These are phyloP conservation scores for Saguinus midas DNA, from an alignment of 2,113 vertebrate genomes.

Conservation along the genomic window DNA sequence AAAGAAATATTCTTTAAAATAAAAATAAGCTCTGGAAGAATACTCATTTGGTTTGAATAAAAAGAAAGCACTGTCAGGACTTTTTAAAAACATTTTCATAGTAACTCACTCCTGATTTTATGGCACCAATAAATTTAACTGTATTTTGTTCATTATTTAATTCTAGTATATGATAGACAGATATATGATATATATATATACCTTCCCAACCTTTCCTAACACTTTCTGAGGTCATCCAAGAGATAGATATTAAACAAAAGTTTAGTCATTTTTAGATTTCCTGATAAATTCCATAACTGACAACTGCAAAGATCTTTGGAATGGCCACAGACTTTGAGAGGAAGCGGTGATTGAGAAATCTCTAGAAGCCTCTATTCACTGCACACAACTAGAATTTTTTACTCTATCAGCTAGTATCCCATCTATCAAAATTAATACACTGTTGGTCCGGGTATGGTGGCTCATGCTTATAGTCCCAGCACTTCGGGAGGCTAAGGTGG, in stretches of 20 bases:
- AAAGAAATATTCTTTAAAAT: constrained; percentile 26
- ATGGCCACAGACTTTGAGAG: constrained; percentile 37
- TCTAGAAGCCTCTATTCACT: not conserved
- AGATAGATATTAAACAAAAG: constrained; percentile 12
- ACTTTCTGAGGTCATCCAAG: constrained; percentile 34
- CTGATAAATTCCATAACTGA: constrained; percentile 55
- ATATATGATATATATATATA: not conserved
- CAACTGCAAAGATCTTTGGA: constrained; percentile 51
- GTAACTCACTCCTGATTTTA: constrained; percentile 43
- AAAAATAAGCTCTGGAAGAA: constrained; percentile 49
- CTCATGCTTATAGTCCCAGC: too few species aligned
- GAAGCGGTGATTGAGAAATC: constrained; percentile 17
- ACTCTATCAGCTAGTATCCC: constrained; percentile 1
- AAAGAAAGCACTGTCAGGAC: not conserved
- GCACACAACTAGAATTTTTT: constrained; percentile 24
- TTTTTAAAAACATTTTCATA: constrained; percentile 47
- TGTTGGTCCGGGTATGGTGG: not conserved
- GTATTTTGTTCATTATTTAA: constrained; percentile 9
- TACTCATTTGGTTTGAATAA: constrained; percentile 21
- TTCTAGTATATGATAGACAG: not conserved
- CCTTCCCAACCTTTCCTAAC: constrained; percentile 25
- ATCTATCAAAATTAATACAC: not conserved
- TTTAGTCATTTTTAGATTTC: constrained; percentile 54
- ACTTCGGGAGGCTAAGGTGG: too few species aligned
- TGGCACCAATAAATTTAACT: constrained; percentile 35